Conservation (phyloP, 2,113 vertebrate species). For the Pseudorhombus dupliciocellatus region DNA sequence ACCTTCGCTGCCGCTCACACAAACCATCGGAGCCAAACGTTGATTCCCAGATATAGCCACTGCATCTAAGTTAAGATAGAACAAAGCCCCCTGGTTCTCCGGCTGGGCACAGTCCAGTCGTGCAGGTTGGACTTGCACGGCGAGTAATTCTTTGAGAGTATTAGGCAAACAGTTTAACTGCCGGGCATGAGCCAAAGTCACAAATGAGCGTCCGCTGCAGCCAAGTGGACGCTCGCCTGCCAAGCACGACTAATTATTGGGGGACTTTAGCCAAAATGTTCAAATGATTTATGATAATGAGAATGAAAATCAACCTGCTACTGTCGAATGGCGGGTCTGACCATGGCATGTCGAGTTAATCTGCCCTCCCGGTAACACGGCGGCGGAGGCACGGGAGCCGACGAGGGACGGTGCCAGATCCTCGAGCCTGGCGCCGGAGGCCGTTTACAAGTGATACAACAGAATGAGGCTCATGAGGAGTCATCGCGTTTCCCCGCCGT, state of each 20-base stretch:
- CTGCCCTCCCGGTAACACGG: not conserved
- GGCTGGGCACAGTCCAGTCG: constrained; percentile 47
- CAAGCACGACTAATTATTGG: constrained; percentile 75
- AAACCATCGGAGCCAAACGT: constrained; percentile 9
- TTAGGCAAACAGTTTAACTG: constrained; percentile 70
- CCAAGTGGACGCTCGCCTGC: constrained; percentile 62
- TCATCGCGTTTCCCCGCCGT: not conserved
- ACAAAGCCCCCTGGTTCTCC: constrained; percentile 44
- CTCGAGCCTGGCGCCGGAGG: constrained; percentile 2
- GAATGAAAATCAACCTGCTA: constrained; percentile 45
- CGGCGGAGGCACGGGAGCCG: not conserved
- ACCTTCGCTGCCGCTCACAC: constrained; percentile 22
- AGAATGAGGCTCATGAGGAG: constrained; percentile 8
- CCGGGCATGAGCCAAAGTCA: constrained; percentile 58
- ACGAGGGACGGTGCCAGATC: not conserved
- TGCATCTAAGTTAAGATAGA: constrained; percentile 39
- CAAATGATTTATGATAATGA: constrained; percentile 69
- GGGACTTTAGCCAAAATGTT: constrained; percentile 55
- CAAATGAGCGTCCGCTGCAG: constrained; percentile 60
- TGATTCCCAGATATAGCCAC: constrained; percentile 43
- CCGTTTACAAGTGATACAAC: constrained; percentile 9
- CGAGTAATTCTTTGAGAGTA: constrained; percentile 67
- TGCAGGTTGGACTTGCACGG: constrained; percentile 55
- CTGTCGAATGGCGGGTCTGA: constrained; percentile 40
- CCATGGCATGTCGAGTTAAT: constrained; percentile 20